These are phyloP conservation scores for Gryon sp. DNA, from an alignment of 1,140 invertebrate species.

Conservation along the genomic window DNA sequence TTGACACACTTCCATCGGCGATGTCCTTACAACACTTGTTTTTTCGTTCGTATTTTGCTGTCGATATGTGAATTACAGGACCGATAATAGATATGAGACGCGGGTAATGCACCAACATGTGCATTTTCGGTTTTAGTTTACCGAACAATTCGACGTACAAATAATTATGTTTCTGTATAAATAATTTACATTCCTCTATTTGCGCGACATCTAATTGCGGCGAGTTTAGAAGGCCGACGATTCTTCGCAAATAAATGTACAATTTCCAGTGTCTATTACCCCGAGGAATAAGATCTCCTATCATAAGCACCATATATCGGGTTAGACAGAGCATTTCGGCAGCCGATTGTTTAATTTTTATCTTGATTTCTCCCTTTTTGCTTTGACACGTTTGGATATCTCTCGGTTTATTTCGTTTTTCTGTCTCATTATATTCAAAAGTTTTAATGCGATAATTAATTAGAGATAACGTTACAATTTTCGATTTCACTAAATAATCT, in stretches of 20 bases:
- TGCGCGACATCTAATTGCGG: neutral
- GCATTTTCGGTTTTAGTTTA: slow-evolving; percentile 3
- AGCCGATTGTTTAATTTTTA: slow-evolving; percentile 6
- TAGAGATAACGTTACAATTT: slow-evolving; percentile 2
- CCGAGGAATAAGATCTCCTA: neutral
- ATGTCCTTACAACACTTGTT: neutral
- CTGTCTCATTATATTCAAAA: slow-evolving; percentile 3
- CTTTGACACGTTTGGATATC: neutral
- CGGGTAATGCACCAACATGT: neutral
- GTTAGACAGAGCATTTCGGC: slow-evolving; percentile 2
- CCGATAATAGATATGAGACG: neutral
- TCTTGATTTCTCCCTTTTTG: slow-evolving; percentile 8
- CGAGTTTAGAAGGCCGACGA: neutral
- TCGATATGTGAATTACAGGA: neutral
- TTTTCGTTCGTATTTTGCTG: neutral
- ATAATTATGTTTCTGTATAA: slow-evolving; percentile 1
- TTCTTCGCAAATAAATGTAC: slow-evolving; percentile 1
- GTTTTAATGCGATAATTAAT: slow-evolving; percentile 10
- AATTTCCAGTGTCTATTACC: neutral
- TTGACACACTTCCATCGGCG: neutral
- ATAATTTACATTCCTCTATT: neutral
- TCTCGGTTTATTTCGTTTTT: slow-evolving; percentile 25
- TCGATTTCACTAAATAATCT: neutral
- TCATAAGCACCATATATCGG: neutral
- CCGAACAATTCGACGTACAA: neutral